Evolutionary conservation across 1,140 invertebrate species (phyloP), one percentile per base, ranked within the genome.

Genomic region (Phocides pigmalion): DNA sequence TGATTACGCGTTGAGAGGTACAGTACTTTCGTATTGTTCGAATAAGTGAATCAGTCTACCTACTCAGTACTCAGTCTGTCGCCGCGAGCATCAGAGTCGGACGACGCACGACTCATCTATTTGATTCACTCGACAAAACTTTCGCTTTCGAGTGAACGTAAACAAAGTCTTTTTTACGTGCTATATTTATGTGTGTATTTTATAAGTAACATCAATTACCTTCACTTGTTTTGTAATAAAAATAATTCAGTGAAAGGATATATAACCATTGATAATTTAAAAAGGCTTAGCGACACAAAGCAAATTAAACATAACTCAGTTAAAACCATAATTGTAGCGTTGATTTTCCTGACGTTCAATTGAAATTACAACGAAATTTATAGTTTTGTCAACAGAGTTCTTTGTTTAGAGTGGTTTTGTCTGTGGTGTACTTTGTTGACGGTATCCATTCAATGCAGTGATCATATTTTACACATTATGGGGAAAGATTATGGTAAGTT

Each of bases 401-500:
- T 11, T 32, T 32, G 9, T 32, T 8, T 32, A 11, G 0, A n/a
- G 25, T 28, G 20, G 20, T 32, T 11, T 11, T 11, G n/a, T 32
- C 9, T 11, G 8, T 11, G 28, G 9, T 5, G 9, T 6, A 4
- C 16, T 12, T 28, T 51, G 32, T 32, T 37, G 17, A 28, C 25
- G 9, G 44, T 41, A 20, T 51, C 41, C 4, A 62, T 32, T 51
- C 46, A 49, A 72, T 63, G 50, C 20, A 56, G 37, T 58, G 53
- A 42, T 16, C 19, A 41, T 6, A 37, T 64, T 46, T 28, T 41
- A 3, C 49, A 44, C 63, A 72, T 39, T 67, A 85, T 85, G 83
- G 81, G 75, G 51, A 84, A 82, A 68, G 81, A 86, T 72, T 81
- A 84, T 63, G 83, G 83, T 86, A 66, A 81, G 83, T 76, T 73